phyloP scores from a whole-genome alignment of 2,113 vertebrate species.

The Misgurnus anguillicaudatus region DNA sequence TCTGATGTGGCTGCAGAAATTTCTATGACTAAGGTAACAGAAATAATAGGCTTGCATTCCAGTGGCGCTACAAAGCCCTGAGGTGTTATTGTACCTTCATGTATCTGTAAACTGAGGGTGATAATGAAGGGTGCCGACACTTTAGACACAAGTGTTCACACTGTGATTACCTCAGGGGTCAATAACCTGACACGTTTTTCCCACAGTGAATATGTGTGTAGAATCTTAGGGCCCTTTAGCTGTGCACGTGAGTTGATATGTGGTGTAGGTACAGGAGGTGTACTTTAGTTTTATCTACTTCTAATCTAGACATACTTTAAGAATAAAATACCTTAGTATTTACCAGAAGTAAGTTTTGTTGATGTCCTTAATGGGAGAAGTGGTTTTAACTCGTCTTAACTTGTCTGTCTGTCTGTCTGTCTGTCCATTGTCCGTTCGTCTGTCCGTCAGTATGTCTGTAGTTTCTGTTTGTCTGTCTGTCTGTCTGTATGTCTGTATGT shows the following conservation, averaged over 20 bases:
- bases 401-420: no score
- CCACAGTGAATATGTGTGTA: slow-evolving; percentile 17
- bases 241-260: not conserved
- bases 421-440: no score
- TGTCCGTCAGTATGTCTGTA: no score
- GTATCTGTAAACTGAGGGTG: slow-evolving; percentile 18
- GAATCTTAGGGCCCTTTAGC: not conserved
- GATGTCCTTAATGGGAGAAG: no score
- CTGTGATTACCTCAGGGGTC: slow-evolving; percentile 34
- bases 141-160: slow-evolving; percentile 33
- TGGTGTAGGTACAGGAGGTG: no score
- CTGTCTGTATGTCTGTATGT: no score
- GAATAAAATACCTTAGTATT: not conserved
- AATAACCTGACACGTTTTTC: slow-evolving; percentile 19
- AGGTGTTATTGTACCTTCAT: slow-evolving; percentile 20
- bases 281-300: no score
- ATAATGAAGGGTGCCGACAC: slow-evolving; percentile 31
- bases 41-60: slow-evolving; percentile 20
- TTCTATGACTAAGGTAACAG: not conserved
- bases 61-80: not conserved
- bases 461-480: no score
- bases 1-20: slow-evolving; percentile 8
- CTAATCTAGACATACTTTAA: no score
- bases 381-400: no score
- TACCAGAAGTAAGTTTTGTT: no score